Evolutionary conservation across 2,797 vertebrate genomes (phyloP).

Genomic region (Propithecus perrieri): DNA sequence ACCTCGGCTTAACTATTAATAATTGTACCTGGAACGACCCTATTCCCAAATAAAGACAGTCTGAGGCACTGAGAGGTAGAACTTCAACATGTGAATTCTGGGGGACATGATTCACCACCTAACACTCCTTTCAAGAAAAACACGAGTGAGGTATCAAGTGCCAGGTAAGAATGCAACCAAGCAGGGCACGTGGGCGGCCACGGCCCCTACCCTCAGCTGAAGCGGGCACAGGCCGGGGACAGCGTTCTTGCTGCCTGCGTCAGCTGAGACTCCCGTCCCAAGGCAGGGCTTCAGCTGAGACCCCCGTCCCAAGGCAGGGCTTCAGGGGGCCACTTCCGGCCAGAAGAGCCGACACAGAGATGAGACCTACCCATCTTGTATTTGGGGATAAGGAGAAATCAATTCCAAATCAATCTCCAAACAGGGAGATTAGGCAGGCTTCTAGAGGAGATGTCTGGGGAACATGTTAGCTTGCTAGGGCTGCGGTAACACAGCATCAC

Average conservation of each 20-base stretch:
- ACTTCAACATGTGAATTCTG: not conserved
- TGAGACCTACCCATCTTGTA: not conserved
- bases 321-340: not conserved
- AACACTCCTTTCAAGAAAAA: not conserved
- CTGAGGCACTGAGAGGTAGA: not conserved
- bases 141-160: not conserved
- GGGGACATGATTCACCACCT: not conserved
- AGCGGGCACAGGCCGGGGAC: fast-evolving
- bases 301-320: no score
- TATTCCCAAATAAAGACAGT: not conserved
- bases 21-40: not conserved
- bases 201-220: not conserved
- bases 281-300: no score
- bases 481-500: not conserved
- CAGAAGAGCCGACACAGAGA: not conserved
- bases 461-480: no score
- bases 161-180: not conserved
- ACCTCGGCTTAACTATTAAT: not conserved
- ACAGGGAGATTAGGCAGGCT: not conserved
- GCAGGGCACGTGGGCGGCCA: not conserved
- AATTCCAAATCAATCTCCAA: no score
- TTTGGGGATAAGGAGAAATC: not conserved
- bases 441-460: not conserved
- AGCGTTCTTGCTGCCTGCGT: not conserved
- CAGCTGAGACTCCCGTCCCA: no score